Evolutionary conservation across 2,113 vertebrate genomes (phyloP), one percentile per base, ranked within the genome.

Genomic region (Anguilla rostrata): DNA sequence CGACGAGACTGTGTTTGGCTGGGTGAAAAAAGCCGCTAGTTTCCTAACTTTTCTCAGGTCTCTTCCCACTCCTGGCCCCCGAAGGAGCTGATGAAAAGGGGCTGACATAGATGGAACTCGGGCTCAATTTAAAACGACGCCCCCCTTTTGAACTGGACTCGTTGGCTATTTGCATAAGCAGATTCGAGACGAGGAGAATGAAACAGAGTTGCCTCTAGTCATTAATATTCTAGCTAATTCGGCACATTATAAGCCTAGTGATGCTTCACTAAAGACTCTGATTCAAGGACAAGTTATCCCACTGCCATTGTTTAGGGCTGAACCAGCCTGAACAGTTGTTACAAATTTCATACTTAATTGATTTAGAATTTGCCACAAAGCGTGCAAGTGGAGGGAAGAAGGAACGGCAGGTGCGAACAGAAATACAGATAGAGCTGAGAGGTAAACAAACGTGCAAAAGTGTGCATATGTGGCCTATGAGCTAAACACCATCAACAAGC

Each of bases 101-200:
- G 88, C 90, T 93, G 93, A 91, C 94, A 92, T 93, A 90, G 95
- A 94, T 94, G 93, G 92, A 90, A 92, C 92, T 91, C 92, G 88
- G 88, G 92, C 95, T 96, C 95, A 34, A 95, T 97, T 96, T 96
- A 95, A 95, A 97, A 96, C 94, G 94, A 56, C 53, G 15, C 53
- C 53, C 91, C 93, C 84, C 93, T 95, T 97, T 96, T 97, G 96
- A 97, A 96, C 95, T 96, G 94, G 96, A 97, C 97, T 98, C 96
- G 97, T 95, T 95, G 94, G 93, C 94, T 94, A 97, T 98, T 97
- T 97, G 96, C 96, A 97, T 97, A 97, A 98, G 96, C 96, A 97
- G 96, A 97, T 97, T 97, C 97, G 95, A 93, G 93, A 91, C 92
- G 88, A 88, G 94, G 94, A 95, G 96, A 96, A 96, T 96, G 95